These are phyloP conservation scores for Misgurnus mizolepis DNA, from an alignment of 2,113 vertebrate species.

Conservation along the genomic window DNA sequence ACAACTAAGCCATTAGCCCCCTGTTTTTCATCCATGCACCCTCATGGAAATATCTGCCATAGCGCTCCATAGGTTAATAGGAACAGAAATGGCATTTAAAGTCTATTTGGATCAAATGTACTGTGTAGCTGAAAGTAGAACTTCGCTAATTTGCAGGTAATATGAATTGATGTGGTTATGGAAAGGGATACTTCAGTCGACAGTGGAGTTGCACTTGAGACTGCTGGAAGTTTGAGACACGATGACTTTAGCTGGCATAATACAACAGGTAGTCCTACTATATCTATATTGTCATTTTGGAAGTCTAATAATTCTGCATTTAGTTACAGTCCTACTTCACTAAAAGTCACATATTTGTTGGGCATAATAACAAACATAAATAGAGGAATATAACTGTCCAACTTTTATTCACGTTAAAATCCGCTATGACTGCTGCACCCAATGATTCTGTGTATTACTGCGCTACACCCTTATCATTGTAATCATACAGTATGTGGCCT, in stretches of 20 bases:
- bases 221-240: constrained; percentile 14
- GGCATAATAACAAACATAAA: too few relatives aligned
- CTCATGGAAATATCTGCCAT: constrained; percentile 97
- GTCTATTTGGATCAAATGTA: constrained; percentile 99
- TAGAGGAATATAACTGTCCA: too few relatives aligned
- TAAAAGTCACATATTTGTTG: too few relatives aligned
- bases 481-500: too few relatives aligned
- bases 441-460: too few relatives aligned
- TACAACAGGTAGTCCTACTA: not conserved
- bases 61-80: constrained; percentile 99
- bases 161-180: constrained; percentile 99
- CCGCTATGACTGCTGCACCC: too few relatives aligned
- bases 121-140: constrained; percentile 96
- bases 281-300: not conserved
- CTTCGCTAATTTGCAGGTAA: constrained; percentile 99
- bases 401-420: too few relatives aligned
- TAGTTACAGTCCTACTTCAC: too few relatives aligned
- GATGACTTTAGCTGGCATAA: not conserved
- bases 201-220: constrained; percentile 70
- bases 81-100: constrained; percentile 99
- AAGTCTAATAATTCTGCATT: not conserved
- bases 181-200: constrained; percentile 85
- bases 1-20: constrained; percentile 96
- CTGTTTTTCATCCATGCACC: constrained; percentile 90
- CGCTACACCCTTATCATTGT: too few relatives aligned